Evolutionary conservation across 2,888 invertebrate genomes (phyloP).

Genomic region (Dichetophora obliterata): DNA sequence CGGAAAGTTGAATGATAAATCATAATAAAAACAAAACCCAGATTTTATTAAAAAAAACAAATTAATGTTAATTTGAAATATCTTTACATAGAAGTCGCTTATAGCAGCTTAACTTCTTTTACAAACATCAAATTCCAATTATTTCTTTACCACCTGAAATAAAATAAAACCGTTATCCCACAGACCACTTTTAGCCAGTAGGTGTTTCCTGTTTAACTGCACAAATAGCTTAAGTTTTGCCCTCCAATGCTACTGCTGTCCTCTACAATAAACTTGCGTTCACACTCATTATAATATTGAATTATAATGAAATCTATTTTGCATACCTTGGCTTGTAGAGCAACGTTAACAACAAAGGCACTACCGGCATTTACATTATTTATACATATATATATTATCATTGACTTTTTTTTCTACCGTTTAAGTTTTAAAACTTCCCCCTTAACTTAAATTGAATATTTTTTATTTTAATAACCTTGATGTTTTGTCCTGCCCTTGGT

Average conservation of each 20-base stretch:
- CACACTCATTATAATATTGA: slow-evolving; percentile 33
- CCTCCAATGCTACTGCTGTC: not conserved
- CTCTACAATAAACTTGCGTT: not conserved
- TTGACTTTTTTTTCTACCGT: not conserved
- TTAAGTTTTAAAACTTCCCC: not conserved
- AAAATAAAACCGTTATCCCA: too few species aligned
- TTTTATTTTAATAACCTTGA: not conserved
- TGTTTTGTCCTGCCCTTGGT: not conserved
- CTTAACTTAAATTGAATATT: not conserved
- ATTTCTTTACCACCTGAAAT: too few species aligned
- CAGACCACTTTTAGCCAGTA: too few species aligned
- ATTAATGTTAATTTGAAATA: too few species aligned
- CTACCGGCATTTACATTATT: not conserved
- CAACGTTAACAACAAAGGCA: not conserved
- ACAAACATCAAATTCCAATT: too few species aligned
- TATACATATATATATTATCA: not conserved
- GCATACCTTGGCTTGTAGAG: slow-evolving; percentile 6
- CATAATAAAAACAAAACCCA: too few species aligned
- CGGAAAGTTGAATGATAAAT: too few species aligned
- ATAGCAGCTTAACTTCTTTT: too few species aligned
- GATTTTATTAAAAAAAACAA: too few species aligned
- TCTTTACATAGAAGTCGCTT: too few species aligned
- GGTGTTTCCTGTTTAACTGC: too few species aligned
- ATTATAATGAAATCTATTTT: slow-evolving; percentile 29
- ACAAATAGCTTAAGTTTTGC: too few species aligned